Percentiles rank a stretch among this genome's conserved stretches.
phyloP scores from a whole-genome alignment of 2,113 vertebrate genomes.

The Morphnarchus princeps region DNA sequence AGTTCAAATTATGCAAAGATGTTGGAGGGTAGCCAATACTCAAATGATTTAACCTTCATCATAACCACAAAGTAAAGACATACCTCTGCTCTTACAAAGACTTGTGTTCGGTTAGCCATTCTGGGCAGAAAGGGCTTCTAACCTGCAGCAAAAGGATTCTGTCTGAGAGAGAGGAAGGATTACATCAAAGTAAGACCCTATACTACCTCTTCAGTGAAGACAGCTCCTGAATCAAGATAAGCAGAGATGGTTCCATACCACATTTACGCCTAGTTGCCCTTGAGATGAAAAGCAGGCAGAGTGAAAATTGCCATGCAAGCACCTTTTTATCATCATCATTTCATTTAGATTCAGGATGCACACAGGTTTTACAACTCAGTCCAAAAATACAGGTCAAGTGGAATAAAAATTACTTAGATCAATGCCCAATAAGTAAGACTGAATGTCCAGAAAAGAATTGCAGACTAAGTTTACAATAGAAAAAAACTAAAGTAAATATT shows the following conservation, averaged over 20 bases:
- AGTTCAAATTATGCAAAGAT: background rate
- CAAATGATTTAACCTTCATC: background rate
- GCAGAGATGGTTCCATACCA: background rate
- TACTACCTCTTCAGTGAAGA: fast-evolving
- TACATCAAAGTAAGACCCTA: background rate
- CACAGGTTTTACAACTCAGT: background rate
- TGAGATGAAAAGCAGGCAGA: background rate
- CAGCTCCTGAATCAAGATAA: background rate
- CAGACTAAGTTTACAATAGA: no score
- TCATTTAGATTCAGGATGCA: background rate
- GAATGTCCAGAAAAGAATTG: background rate
- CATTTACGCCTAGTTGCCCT: background rate
- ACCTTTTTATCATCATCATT: background rate
- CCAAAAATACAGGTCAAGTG: background rate
- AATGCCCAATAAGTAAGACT: background rate
- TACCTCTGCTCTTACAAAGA: background rate
- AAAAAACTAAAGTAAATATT: no score
- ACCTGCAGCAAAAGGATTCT: fast-evolving
- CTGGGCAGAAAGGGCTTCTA: background rate
- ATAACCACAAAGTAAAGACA: background rate
- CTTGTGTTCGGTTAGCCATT: background rate
- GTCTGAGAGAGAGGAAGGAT: background rate
- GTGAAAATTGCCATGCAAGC: background rate
- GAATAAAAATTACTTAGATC: background rate
- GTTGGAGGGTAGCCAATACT: background rate